These are phyloP conservation scores for Anguilla rostrata DNA, from an alignment of 2,113 vertebrate genomes.

Conservation along the genomic window DNA sequence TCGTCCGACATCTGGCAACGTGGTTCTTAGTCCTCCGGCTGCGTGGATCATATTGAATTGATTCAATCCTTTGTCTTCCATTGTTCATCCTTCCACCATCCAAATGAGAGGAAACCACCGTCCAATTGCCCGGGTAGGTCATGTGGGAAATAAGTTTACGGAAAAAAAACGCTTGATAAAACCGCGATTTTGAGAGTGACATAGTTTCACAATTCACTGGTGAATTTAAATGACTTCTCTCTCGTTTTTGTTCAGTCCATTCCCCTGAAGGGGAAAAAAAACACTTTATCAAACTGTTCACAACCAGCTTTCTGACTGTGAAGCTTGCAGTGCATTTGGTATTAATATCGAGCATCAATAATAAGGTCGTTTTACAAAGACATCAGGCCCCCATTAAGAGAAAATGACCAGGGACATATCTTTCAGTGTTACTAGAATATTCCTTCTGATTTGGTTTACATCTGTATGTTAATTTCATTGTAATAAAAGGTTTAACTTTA, in stretches of 20 bases:
- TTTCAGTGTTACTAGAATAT: not conserved
- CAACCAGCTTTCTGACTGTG: not conserved
- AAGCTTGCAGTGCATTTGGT: conserved; percentile 71
- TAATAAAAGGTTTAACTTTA: too few relatives aligned
- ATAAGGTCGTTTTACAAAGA: not conserved
- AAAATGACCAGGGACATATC: not conserved
- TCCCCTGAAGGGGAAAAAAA: conserved; percentile 2
- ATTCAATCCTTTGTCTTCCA: conserved; percentile 22
- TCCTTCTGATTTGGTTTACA: too few relatives aligned
- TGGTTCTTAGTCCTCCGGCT: not conserved
- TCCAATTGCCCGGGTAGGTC: conserved; percentile 1
- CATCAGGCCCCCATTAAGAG: not conserved
- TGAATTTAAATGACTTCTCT: conserved; percentile 6
- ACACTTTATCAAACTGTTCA: not conserved
- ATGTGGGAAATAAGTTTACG: conserved; percentile 32
- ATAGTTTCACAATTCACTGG: conserved; percentile 4
- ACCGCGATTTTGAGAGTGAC: conserved; percentile 11
- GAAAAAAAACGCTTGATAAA: conserved; percentile 24
- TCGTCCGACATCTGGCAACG: not conserved
- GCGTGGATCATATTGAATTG: conserved; percentile 26
- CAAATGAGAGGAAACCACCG: conserved; percentile 13
- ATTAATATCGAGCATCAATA: conserved; percentile 41
- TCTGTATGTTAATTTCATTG: too few relatives aligned
- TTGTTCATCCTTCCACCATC: not conserved
- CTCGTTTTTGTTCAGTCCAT: not conserved